These are phyloP conservation scores for Leptopilina boulardi DNA, from an alignment of 1,140 invertebrate genomes.

Conservation along the genomic window DNA sequence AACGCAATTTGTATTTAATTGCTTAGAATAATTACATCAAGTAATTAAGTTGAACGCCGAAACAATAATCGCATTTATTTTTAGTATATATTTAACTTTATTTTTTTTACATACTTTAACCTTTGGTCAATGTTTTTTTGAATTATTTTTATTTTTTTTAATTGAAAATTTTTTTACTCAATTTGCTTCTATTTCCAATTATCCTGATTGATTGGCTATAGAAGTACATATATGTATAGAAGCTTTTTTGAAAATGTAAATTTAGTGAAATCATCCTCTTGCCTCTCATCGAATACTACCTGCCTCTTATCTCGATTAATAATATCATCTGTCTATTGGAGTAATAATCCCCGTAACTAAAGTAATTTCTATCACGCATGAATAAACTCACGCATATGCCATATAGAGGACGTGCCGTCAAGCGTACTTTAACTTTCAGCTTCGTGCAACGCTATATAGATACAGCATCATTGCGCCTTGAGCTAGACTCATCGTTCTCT, in stretches of 20 bases:
- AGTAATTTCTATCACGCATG: conserved; percentile 4
- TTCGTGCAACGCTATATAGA: not conserved
- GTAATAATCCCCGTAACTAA: conserved; percentile 17
- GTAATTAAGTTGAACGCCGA: no score
- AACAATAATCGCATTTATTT: no score
- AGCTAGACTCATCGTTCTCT: conserved; percentile 12
- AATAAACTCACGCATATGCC: conserved; percentile 2
- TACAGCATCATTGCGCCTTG: not conserved
- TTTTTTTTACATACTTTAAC: no score
- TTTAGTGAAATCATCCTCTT: conserved; percentile 5
- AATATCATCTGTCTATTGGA: conserved; percentile 17
- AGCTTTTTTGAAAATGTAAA: not conserved
- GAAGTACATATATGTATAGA: not conserved
- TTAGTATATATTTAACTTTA: no score
- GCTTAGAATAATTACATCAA: not conserved
- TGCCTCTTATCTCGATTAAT: conserved; percentile 17
- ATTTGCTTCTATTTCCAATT: no score
- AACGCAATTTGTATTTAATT: conserved; percentile 5
- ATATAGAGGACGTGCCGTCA: not conserved
- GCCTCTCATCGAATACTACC: not conserved
- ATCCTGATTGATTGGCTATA: not conserved
- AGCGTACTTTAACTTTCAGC: conserved; percentile 3
- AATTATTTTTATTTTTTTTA: no score
- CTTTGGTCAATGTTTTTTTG: no score
- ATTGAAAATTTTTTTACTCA: no score